Evolutionary conservation across 1,140 invertebrate species (phyloP), one percentile per base, ranked within the genome.

Genomic region (Penaeus indicus): DNA sequence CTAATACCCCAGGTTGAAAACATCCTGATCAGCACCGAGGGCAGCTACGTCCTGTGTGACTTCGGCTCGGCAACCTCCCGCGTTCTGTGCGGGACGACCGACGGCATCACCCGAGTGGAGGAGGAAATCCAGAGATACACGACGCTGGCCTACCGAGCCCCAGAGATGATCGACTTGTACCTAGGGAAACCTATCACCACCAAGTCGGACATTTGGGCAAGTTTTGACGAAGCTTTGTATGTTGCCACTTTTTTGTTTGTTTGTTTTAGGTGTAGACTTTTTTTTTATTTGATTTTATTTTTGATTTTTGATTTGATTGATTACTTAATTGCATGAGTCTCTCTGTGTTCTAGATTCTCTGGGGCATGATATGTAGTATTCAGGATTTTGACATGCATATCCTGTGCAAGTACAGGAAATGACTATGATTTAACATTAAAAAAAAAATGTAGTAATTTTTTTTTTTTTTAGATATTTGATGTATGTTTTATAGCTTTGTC

Each of bases 121-220:
- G 98, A 99, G 92, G 98, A 99, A 94, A 97, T 99, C 90, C 96
- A 97, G 93, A 96, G 97, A 92, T 98, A 99, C 92, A 99, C 98
- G 8, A 99, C 98, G 1, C 93, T 99, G 25, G 96, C 97, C 77
- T 99, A 99, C 93, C 95, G 98, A 91, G 95, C 97, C 25, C 98
- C 98, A 32, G 98, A 99, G 94, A 99, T 99, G 98, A 95, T 99
- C 54, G 97, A 99, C 93, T 94, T 99, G 91, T 99, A 98, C 93
- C 95, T 94, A 91, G 96, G 96, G 38, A 96, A 96, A 93, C 93
- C 95, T 32, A 98, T 99, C 86, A 97, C 97, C n/a, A 97, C 96
- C 11, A 98, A 98, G 94, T 94, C 96, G 72, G 97, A 98, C 94
- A 97, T 98, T 92, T 98, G 97, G 97, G 97, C 96, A 94, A 92